Percentiles rank a stretch among this genome's conserved stretches.
Evolutionary conservation across 2,888 invertebrate species (phyloP).

Genomic region (Pterobdella sp.): DNA sequence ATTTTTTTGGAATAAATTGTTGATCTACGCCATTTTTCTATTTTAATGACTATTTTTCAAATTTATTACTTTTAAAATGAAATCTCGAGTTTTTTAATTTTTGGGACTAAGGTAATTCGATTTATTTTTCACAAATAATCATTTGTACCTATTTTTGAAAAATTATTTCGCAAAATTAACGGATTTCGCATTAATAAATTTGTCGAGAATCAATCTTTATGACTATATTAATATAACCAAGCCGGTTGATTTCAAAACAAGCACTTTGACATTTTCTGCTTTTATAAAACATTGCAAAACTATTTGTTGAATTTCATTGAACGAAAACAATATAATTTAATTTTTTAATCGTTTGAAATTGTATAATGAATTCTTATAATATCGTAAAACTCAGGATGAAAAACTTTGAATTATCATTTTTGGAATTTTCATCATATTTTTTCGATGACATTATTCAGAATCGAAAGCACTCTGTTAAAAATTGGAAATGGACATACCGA

Average conservation of each 20-base stretch:
- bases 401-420: background rate
- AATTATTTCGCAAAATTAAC: conserved; percentile 14
- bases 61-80: conserved; percentile 31
- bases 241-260: background rate
- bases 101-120: conserved; percentile 17
- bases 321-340: too few relatives aligned
- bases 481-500: conserved; percentile 29
- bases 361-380: background rate
- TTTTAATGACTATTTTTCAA: conserved; percentile 30
- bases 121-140: conserved; percentile 17
- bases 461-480: background rate
- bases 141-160: background rate
- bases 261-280: background rate
- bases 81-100: conserved; percentile 21
- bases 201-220: conserved; percentile 24
- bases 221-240: conserved; percentile 6
- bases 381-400: background rate
- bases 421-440: background rate
- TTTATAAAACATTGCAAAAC: background rate
- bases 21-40: conserved; percentile 29
- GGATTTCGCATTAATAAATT: conserved; percentile 27
- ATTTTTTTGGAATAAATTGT: conserved; percentile 29
- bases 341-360: too few relatives aligned
- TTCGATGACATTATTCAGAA: background rate
- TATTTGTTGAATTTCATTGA: background rate